Evolutionary conservation across 2,888 invertebrate species (phyloP), one percentile per base, ranked within the genome.

Genomic region (Agrochola litura): DNA sequence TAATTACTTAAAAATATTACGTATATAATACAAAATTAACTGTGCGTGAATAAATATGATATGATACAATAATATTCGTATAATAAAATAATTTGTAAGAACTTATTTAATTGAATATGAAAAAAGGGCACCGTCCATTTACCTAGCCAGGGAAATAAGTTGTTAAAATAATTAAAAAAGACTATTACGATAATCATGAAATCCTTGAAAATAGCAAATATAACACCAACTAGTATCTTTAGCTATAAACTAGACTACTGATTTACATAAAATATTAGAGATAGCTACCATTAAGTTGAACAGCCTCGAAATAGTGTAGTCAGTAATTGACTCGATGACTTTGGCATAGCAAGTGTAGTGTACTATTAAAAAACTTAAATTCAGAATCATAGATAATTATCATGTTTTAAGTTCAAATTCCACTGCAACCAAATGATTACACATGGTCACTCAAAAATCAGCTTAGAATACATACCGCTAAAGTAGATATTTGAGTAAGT

Each of bases 251-350:
- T 72, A 85, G 70, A 76, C 68, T 83, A 83, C 56, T 63, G 65
- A 73, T 70, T 84, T 76, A 84, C 68, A 69, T 85, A 81, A 60
- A 75, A 65, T 79, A 79, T 73, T 64, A 83, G 69, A 79, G 56
- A 78, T 74, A 86, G 76, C 77, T 77, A 85, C 73, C 67, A 64
- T 77, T 71, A 71, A 65, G 66, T 78, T 73, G 73, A 66, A 88
- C 77, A 86, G 88, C 84, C 88, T 86, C 86, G 61, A 81, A 58
- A 70, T 74, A 85, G 54, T 73, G 43, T 54, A 77, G 85, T 73
- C 88, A 79, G 54, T 87, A 88, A 86, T 83, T 88, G 88, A 86
- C 88, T 77, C 56, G 52, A 80, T 77, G 80, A 77, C 82, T 82
- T 84, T 84, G 84, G 75, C 76, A 83, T 79, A 72, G 79, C 83